These are phyloP conservation scores for Champsocephalus esox DNA, from an alignment of 2,797 vertebrate genomes.

Conservation along the genomic window DNA sequence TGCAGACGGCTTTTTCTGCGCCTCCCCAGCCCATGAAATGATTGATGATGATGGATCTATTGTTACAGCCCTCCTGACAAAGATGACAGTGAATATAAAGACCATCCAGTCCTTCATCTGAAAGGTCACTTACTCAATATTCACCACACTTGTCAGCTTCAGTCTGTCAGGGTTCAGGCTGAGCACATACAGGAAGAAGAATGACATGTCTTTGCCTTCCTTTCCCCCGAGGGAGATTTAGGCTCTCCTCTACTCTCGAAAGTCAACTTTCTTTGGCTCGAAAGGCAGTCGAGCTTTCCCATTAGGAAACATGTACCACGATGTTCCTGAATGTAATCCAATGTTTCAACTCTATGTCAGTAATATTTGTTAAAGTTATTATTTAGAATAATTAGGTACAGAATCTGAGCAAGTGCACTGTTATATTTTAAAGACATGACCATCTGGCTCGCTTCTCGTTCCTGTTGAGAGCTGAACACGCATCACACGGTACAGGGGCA, in stretches of 20 bases:
- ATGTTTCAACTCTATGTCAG: not conserved
- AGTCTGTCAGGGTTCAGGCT: slow-evolving; percentile 25
- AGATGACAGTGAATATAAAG: slow-evolving; percentile 63
- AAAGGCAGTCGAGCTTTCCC: not conserved
- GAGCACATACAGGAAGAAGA: slow-evolving; percentile 43
- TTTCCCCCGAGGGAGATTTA: slow-evolving; percentile 29
- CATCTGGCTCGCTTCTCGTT: too few relatives aligned
- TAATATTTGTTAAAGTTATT: slow-evolving; percentile 1
- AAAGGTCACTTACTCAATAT: slow-evolving; percentile 77
- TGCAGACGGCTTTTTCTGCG: slow-evolving; percentile 21
- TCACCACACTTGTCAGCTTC: slow-evolving; percentile 49
- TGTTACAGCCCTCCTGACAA: slow-evolving; percentile 56
- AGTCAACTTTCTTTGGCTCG: slow-evolving; percentile 2
- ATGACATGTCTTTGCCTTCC: slow-evolving; percentile 61
- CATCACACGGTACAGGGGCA: too few relatives aligned
- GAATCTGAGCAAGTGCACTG: not conserved
- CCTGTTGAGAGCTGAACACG: too few relatives aligned
- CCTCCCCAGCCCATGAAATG: slow-evolving; percentile 24
- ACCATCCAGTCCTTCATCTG: slow-evolving; percentile 55
- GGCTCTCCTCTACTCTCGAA: slow-evolving; percentile 19
- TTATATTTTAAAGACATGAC: not conserved
- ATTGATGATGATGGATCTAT: slow-evolving; percentile 75
- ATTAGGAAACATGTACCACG: not conserved
- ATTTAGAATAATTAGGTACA: not conserved
- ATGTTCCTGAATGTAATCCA: not conserved